Percentiles rank a stretch among this genome's conserved stretches.
These are phyloP conservation scores for Drosophila chauvacae DNA, from an alignment of 1,140 invertebrate species.

Conservation along the genomic window DNA sequence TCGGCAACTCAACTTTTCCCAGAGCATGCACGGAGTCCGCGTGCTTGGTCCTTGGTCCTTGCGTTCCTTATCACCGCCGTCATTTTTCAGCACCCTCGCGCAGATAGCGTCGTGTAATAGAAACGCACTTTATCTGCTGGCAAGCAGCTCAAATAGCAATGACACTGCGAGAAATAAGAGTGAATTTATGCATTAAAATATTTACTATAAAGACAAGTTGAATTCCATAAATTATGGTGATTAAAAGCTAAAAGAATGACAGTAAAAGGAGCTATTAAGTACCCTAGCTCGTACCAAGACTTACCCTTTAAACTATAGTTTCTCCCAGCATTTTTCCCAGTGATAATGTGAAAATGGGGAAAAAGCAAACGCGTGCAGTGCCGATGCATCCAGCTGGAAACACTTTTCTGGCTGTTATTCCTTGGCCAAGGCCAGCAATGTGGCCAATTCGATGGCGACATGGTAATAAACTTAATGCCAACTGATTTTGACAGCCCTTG, in stretches of 20 bases:
- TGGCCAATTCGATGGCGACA: conserved; percentile 46
- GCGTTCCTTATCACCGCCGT: conserved; percentile 31
- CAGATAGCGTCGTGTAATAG: conserved; percentile 48
- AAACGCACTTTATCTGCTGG: conserved; percentile 51
- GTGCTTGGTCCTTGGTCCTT: conserved; percentile 17
- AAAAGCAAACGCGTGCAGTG: conserved; percentile 8
- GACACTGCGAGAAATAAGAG: not conserved
- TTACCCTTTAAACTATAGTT: not conserved
- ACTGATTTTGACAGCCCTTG: conserved; percentile 62
- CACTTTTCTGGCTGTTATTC: conserved; percentile 47
- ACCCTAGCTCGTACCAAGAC: rapidly evolving
- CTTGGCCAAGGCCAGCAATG: conserved; percentile 42
- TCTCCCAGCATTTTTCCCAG: not conserved
- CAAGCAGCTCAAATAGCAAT: conserved; percentile 35
- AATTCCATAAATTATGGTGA: too few species aligned
- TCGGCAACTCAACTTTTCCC: conserved; percentile 30
- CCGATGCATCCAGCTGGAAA: conserved; percentile 50
- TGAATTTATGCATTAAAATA: too few species aligned
- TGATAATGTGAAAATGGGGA: not conserved
- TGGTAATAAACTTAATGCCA: conserved; percentile 52
- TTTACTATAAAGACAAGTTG: not conserved
- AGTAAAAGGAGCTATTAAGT: rapidly evolving
- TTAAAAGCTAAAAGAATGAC: not conserved
- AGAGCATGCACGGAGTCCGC: conserved; percentile 2
- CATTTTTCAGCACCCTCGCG: conserved; percentile 39